Evolutionary conservation across 2,797 vertebrate species (phyloP).

Genomic region (Poeciliopsis turneri): DNA sequence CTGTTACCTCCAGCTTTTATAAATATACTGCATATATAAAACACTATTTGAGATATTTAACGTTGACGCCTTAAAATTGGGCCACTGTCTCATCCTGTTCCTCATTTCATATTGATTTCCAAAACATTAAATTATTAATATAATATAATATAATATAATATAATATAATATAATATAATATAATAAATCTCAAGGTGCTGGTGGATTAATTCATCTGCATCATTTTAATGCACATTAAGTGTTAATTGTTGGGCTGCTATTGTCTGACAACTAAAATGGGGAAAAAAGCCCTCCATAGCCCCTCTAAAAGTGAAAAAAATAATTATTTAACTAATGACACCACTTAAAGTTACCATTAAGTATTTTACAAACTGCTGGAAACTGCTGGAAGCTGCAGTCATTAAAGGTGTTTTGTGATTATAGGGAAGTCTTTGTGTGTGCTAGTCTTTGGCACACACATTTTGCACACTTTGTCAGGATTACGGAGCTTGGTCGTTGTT

Average conservation of each 20-base stretch:
- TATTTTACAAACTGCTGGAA: constrained; percentile 5
- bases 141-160: background rate
- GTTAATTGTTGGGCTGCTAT: background rate
- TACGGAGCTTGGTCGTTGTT: background rate
- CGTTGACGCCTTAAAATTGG: too few relatives aligned
- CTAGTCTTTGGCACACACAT: background rate
- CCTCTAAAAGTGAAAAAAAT: background rate
- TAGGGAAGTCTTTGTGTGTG: background rate
- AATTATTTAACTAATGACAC: background rate
- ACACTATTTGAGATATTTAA: too few relatives aligned
- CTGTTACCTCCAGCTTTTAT: too few relatives aligned
- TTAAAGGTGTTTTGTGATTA: constrained; percentile 3
- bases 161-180: background rate
- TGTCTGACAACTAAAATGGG: too few relatives aligned
- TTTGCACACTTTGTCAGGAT: background rate
- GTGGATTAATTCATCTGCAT: background rate
- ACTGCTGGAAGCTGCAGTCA: constrained; percentile 1
- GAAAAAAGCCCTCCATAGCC: background rate
- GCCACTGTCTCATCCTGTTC: too few relatives aligned
- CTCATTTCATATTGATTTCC: too few relatives aligned
- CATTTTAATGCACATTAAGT: background rate
- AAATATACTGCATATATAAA: too few relatives aligned
- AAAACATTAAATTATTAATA: background rate
- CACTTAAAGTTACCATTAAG: background rate
- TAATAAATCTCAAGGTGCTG: background rate